phyloP scores from a whole-genome alignment of 2,888 invertebrate species.

The Noctua janthina region DNA sequence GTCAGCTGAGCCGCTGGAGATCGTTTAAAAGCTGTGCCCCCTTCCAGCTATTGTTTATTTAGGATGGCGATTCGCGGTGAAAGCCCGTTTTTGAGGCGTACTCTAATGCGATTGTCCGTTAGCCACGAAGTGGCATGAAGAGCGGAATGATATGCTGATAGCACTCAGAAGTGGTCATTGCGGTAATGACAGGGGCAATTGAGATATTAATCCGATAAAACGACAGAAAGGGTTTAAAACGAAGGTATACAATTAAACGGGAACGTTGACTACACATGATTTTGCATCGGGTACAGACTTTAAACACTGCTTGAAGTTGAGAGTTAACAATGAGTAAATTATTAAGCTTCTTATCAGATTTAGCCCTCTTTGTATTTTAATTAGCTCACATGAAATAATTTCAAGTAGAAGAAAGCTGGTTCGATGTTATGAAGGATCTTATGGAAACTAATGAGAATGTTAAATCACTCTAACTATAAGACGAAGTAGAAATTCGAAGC shows the following conservation, averaged over 20 bases:
- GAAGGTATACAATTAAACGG: slow-evolving; percentile 51
- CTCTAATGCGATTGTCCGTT: slow-evolving; percentile 87
- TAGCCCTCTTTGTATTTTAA: slow-evolving; percentile 52
- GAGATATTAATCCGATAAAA: slow-evolving; percentile 74
- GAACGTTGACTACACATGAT: slow-evolving; percentile 44
- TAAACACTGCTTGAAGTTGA: slow-evolving; percentile 42
- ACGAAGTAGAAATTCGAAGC: slow-evolving; percentile 5
- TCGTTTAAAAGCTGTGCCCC: slow-evolving; percentile 89
- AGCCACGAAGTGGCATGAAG: slow-evolving; percentile 78
- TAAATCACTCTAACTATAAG: neutral
- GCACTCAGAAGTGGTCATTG: slow-evolving; percentile 72
- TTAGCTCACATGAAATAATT: slow-evolving; percentile 47
- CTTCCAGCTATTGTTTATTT: slow-evolving; percentile 89
- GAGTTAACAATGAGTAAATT: slow-evolving; percentile 54
- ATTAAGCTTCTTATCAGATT: slow-evolving; percentile 61
- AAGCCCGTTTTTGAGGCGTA: slow-evolving; percentile 88
- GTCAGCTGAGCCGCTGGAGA: slow-evolving; percentile 88
- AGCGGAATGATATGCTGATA: slow-evolving; percentile 77
- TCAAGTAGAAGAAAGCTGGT: slow-evolving; percentile 22
- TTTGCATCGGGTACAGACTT: slow-evolving; percentile 41
- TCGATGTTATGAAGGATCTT: slow-evolving; percentile 39
- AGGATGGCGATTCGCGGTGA: slow-evolving; percentile 87
- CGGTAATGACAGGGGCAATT: slow-evolving; percentile 68
- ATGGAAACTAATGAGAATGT: slow-evolving; percentile 15
- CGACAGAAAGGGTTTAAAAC: slow-evolving; percentile 59